Base-by-base conservation (phyloP, 2,888 invertebrate genomes). In the Galeopsomyia nigrocyanea region DNA sequence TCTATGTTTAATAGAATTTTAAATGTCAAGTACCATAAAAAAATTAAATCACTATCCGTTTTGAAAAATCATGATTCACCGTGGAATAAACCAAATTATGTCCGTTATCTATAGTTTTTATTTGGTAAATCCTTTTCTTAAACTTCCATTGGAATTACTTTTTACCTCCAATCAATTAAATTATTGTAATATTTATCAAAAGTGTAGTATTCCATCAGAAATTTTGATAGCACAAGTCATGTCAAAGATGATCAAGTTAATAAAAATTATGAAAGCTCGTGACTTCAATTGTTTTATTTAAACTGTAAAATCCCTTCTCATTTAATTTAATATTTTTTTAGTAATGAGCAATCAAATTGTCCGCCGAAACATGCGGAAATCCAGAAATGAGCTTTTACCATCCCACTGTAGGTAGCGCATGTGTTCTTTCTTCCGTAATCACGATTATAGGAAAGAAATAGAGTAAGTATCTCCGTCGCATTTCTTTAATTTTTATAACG, bases 381-480 rank as follows among this genome's bases (percentile, higher is more conserved):
- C 10, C 10, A 6, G 9, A 26, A 13, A 19, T n/a, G 16, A 56
- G 14, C 26, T 47, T 13, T 0, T 21, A 6, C 9, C 13, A n/a
- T 21, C 1, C 0, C 5, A 13, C 13, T 46, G 9, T 21, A 61
- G 56, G n/a, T 67, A 22, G 56, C 61, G 64, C 56, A 66, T 31
- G 68, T 31, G 19, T 75, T 78, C 80, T 79, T 81, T 81, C 80
- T 80, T 81, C 79, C 77, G 80, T 80, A 79, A 79, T 60, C 77
- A 60, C 47, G 65, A 70, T 78, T 76, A 76, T 57, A 73, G 76
- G 78, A 77, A 78, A 79, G 78, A 80, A 80, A 67, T 78, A 79
- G 79, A 72, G 83, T 83, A 73, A 83, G 83, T 83, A 58, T n/a
- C 46, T 17, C 2, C 39, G n/a, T 51, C 55, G 46, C 39, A n/a